phyloP scores from a whole-genome alignment of 2,113 vertebrate species.

The Psilopogon haemacephalus region DNA sequence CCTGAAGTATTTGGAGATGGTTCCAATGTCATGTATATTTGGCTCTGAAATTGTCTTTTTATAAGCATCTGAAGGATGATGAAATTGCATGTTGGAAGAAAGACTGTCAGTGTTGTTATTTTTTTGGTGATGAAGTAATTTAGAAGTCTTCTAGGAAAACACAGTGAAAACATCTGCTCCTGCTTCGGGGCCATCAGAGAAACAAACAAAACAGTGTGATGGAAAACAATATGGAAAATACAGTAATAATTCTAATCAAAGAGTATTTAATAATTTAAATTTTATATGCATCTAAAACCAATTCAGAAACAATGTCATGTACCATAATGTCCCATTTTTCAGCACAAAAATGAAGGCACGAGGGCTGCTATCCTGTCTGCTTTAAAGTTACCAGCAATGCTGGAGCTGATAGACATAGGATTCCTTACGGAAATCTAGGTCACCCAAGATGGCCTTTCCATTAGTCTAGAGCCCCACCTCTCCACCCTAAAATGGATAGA shows the following conservation, averaged over 20 bases:
- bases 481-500: not conserved
- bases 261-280: not conserved
- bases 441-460: not conserved
- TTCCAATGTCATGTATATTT: not conserved
- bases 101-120: conserved; percentile 5
- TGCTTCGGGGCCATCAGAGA: not conserved
- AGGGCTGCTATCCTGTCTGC: not conserved
- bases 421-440: not conserved
- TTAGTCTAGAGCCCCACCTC: not conserved
- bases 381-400: not conserved
- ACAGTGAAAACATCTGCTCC: conserved; percentile 49
- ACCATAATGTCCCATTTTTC: not conserved
- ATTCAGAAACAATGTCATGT: not conserved
- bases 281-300: not conserved
- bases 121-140: conserved; percentile 24
- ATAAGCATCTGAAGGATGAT: not conserved
- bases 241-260: not conserved
- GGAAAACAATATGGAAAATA: conserved; percentile 24
- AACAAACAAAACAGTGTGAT: conserved; percentile 7
- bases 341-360: not conserved
- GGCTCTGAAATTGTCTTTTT: not conserved
- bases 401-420: not conserved
- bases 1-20: not conserved
- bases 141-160: conserved; percentile 31
- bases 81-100: not conserved